A percentile compares a stretch with the other conserved stretches of the same genome.
These are phyloP conservation scores for Aspidiotus rigidus DNA, from an alignment of 2,888 invertebrate genomes.

Conservation along the genomic window DNA sequence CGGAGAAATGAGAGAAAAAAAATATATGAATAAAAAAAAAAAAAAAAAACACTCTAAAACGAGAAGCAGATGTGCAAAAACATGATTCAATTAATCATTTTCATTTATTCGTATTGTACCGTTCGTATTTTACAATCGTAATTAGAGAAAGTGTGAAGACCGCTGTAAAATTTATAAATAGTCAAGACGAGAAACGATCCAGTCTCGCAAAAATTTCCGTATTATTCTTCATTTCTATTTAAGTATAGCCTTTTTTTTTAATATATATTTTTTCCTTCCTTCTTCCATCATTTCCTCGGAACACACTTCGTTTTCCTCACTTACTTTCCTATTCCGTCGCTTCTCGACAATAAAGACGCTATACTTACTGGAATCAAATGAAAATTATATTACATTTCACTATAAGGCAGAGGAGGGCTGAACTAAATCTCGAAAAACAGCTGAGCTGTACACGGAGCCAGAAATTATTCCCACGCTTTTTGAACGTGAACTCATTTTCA, in stretches of 20 bases:
- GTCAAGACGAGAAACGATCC: not conserved
- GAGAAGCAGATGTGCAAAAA: not conserved
- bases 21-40: not conserved
- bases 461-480: no score
- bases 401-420: no score
- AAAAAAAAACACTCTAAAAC: not conserved
- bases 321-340: not conserved
- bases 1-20: no score
- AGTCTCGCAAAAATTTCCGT: not conserved
- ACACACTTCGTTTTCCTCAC: not conserved
- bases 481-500: no score
- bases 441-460: no score
- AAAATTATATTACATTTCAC: no score
- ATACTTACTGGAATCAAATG: no score
- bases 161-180: conserved; percentile 22
- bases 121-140: conserved; percentile 16
- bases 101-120: conserved; percentile 21
- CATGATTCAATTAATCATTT: conserved; percentile 2
- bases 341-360: no score
- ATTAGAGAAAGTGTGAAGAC: conserved; percentile 27
- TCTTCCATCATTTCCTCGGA: no score
- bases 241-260: not conserved
- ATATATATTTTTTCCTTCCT: not conserved
- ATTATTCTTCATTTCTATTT: not conserved
- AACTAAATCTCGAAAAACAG: no score